Conservation (phyloP, 2,888 invertebrate genomes). For the Cyaniris semiargus region DNA sequence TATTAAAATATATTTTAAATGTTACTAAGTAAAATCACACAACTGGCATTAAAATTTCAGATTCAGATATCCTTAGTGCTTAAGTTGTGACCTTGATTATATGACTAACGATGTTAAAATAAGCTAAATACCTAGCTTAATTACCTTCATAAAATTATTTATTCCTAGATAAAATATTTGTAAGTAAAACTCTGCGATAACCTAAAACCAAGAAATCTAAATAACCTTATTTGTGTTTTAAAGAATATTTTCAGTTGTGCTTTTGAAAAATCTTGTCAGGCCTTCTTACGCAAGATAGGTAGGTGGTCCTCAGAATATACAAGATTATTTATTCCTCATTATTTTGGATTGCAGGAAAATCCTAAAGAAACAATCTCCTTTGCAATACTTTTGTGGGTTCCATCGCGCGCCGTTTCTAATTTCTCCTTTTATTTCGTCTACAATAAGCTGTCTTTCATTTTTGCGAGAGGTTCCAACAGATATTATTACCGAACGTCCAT, state of each 20-base stretch:
- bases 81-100: neutral
- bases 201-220: neutral
- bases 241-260: too few species aligned
- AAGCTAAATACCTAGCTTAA: neutral
- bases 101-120: neutral
- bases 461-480: neutral
- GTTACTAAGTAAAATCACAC: neutral
- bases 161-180: neutral
- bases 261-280: too few species aligned
- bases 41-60: conserved; percentile 8
- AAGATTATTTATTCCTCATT: too few species aligned
- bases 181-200: neutral
- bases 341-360: too few species aligned
- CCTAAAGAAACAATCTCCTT: too few species aligned
- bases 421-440: conserved; percentile 2
- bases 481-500: conserved; percentile 15
- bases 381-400: neutral
- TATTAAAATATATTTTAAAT: neutral
- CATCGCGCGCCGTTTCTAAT: neutral
- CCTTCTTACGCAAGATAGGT: too few species aligned
- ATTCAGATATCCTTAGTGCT: conserved; percentile 16
- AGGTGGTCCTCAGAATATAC: too few species aligned
- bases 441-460: neutral
- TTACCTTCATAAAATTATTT: neutral
- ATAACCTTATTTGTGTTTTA: neutral